phyloP scores from a whole-genome alignment of 2,113 vertebrate species.

The Amblyornis subalaris region DNA sequence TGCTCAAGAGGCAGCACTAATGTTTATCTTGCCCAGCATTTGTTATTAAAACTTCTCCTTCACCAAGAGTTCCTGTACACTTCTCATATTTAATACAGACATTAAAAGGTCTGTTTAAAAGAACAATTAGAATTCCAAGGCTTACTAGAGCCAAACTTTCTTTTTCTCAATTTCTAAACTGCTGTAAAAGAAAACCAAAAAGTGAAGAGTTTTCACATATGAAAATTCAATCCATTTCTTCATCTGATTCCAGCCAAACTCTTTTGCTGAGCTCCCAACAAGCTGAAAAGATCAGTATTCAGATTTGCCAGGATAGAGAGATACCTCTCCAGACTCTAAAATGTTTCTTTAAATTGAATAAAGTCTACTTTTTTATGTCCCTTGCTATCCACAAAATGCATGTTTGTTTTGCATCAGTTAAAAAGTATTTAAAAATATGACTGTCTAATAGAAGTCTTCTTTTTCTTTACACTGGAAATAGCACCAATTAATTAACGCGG shows the following conservation, averaged over 20 bases:
- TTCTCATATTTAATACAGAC: not conserved
- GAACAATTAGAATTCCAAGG: not conserved
- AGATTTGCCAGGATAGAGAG: not conserved
- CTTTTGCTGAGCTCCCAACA: not conserved
- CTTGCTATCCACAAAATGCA: not conserved
- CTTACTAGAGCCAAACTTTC: not conserved
- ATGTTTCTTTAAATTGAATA: not conserved
- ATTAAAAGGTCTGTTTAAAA: not conserved
- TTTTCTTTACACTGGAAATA: not conserved
- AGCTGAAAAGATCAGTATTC: not conserved
- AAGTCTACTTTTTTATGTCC: not conserved
- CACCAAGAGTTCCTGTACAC: not conserved
- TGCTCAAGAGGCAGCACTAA: conserved; percentile 10
- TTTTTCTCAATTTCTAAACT: not conserved
- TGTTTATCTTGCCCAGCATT: conserved; percentile 24
- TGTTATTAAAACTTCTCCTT: conserved; percentile 27
- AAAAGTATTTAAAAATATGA: not conserved
- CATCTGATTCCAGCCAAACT: not conserved
- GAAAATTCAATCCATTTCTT: conserved; percentile 6
- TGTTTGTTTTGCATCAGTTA: not conserved
- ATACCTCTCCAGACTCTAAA: not conserved
- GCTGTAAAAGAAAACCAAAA: not conserved
- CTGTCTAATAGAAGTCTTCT: not conserved
- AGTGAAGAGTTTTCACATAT: not conserved
- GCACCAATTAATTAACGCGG: not conserved